Conservation (phyloP, 2,888 invertebrate species). For the Noctuana brunneofusca region DNA sequence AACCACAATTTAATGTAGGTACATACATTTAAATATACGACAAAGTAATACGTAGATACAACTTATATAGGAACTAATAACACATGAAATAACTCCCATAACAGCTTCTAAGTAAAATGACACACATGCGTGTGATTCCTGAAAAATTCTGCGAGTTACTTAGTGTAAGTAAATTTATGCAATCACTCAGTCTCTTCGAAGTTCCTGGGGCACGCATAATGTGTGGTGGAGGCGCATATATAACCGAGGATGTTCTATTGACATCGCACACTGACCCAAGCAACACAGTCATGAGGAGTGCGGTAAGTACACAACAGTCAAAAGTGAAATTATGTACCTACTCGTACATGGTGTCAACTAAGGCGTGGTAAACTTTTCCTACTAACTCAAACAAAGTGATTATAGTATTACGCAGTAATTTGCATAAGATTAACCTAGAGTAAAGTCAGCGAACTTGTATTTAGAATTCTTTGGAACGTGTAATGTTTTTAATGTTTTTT, state of each 20-base stretch:
- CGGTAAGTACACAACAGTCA: conserved; percentile 63
- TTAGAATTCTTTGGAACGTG: neutral
- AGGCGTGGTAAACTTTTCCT: conserved; percentile 42
- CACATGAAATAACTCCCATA: neutral
- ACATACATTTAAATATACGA: neutral
- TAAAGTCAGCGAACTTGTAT: neutral
- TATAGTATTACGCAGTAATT: conserved; percentile 30
- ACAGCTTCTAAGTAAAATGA: neutral
- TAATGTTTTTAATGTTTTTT: neutral
- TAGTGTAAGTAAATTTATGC: conserved; percentile 44
- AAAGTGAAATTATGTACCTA: conserved; percentile 50
- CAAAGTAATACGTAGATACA: too few species aligned
- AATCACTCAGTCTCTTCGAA: conserved; percentile 39
- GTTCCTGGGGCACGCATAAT: conserved; percentile 39
- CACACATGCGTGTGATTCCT: conserved; percentile 2
- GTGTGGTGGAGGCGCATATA: conserved; percentile 71
- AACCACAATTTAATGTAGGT: too few species aligned
- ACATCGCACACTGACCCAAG: conserved; percentile 59
- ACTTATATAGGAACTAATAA: neutral
- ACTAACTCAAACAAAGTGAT: conserved; percentile 35
- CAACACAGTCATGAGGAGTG: conserved; percentile 69
- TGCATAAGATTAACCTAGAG: conserved; percentile 12
- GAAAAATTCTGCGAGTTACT: conserved; percentile 9
- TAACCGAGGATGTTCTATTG: conserved; percentile 52
- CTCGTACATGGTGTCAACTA: conserved; percentile 59